Conservation (phyloP, 64 coral and sea anemone genomes). For the Stichodactyla helianthus region DNA sequence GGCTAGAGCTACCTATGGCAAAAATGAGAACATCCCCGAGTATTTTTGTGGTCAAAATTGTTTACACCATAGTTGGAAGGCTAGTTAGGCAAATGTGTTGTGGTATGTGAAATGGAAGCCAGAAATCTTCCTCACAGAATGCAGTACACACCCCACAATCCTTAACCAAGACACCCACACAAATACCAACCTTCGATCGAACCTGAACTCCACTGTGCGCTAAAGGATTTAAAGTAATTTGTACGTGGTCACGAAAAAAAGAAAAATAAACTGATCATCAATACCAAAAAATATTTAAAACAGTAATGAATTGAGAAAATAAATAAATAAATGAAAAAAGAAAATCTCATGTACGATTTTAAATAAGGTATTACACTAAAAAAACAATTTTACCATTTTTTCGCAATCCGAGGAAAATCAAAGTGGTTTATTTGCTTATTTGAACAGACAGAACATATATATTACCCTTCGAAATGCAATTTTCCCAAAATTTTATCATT, state of each 20-base stretch:
- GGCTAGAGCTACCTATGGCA: background rate
- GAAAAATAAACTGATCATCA: background rate
- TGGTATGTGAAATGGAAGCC: background rate
- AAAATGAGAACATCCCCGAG: background rate
- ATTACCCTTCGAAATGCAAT: background rate
- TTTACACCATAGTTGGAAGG: background rate
- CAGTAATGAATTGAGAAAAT: background rate
- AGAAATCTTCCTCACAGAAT: background rate
- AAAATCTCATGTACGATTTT: background rate
- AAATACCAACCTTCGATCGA: no score
- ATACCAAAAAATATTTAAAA: background rate
- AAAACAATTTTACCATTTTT: background rate
- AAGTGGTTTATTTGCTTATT: background rate
- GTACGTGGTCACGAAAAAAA: background rate
- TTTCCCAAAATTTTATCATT: background rate
- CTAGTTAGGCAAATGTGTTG: background rate
- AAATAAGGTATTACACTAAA: background rate
- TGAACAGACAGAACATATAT: background rate
- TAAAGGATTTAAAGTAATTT: no score
- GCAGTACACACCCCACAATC: background rate
- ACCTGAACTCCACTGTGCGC: no score
- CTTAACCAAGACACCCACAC: background rate
- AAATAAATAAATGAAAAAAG: background rate
- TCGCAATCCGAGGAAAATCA: background rate
- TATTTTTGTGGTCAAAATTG: background rate